These are phyloP conservation scores for Hirtodrosophila duncani DNA, from an alignment of 2,888 invertebrate species.

Conservation along the genomic window DNA sequence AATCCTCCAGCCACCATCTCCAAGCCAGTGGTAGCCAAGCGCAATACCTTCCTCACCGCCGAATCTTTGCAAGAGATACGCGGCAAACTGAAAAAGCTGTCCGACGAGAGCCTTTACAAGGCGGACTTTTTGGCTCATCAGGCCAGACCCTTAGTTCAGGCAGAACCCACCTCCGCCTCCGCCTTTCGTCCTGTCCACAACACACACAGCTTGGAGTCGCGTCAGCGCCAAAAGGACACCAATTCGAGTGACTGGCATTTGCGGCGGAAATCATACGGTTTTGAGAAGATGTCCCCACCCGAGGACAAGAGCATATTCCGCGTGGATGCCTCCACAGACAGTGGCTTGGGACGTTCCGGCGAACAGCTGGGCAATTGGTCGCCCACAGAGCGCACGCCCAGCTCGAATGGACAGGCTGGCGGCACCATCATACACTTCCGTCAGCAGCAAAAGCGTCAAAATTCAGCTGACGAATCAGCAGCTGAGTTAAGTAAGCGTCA, in stretches of 20 bases:
- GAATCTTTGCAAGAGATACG: constrained; percentile 82
- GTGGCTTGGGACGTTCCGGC: constrained; percentile 86
- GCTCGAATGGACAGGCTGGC: too few relatives aligned
- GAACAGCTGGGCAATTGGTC: constrained; percentile 82
- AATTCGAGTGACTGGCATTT: constrained; percentile 83
- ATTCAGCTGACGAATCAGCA: too few relatives aligned
- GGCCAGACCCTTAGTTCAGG: constrained; percentile 4
- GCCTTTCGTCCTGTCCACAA: constrained; percentile 60
- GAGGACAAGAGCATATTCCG: constrained; percentile 76
- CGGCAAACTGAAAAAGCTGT: constrained; percentile 80
- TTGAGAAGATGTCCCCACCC: constrained; percentile 81
- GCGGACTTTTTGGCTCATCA: constrained; percentile 74
- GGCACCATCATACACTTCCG: constrained; percentile 76
- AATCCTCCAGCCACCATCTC: constrained; percentile 55
- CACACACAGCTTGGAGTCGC: constrained; percentile 75
- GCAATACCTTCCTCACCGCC: constrained; percentile 80
- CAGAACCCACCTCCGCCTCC: constrained; percentile 26
- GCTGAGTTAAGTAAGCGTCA: constrained; percentile 78
- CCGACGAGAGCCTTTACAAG: constrained; percentile 79
- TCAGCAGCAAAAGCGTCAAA: constrained; percentile 47
- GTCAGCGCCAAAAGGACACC: constrained; percentile 74
- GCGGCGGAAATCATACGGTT: constrained; percentile 88
- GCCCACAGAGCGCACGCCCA: constrained; percentile 70
- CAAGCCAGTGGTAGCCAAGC: constrained; percentile 52
- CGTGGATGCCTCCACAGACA: constrained; percentile 88